phyloP scores from a whole-genome alignment of 2,888 invertebrate genomes.

The Liodrosophila aerea region DNA sequence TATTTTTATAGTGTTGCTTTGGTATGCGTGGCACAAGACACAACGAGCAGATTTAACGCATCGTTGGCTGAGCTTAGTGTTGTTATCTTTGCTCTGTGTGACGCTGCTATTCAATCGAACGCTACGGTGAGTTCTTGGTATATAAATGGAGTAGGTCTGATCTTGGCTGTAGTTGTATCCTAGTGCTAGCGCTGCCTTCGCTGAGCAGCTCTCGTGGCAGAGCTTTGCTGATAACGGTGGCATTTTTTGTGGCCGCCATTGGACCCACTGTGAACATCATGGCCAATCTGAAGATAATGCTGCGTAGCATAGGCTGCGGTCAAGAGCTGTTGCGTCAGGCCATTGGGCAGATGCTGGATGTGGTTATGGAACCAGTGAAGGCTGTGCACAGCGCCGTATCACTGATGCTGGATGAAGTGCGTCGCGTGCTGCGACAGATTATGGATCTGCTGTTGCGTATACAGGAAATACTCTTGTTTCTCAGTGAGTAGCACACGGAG shows the following conservation, averaged over 20 bases:
- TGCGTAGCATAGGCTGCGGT: conserved; percentile 89
- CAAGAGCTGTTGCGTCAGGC: conserved; percentile 89
- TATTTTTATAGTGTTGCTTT: conserved; percentile 50
- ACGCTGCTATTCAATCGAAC: conserved; percentile 59
- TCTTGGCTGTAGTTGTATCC: conserved; percentile 88
- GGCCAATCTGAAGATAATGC: conserved; percentile 88
- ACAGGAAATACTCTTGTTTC: conserved; percentile 85
- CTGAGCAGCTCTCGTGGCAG: conserved; percentile 90
- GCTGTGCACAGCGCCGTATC: conserved; percentile 86
- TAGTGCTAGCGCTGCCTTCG: conserved; percentile 88
- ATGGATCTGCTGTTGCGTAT: conserved; percentile 85
- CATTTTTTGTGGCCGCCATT: conserved; percentile 88
- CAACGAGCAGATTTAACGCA: conserved; percentile 15
- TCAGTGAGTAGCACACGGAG: conserved; percentile 87
- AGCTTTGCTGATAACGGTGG: conserved; percentile 89
- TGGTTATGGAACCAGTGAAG: conserved; percentile 87
- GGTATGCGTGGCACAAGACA: conserved; percentile 52
- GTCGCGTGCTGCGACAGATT: conserved; percentile 85
- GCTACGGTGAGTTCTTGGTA: conserved; percentile 56
- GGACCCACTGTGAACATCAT: conserved; percentile 90
- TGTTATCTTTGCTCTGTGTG: conserved; percentile 35
- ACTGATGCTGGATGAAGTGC: conserved; percentile 85
- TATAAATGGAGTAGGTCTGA: too few relatives aligned
- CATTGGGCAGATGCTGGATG: conserved; percentile 86
- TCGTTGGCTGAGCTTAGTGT: conserved; percentile 35